Evolutionary conservation across 2,888 invertebrate species (phyloP).

Genomic region (Xestia sexstrigata): DNA sequence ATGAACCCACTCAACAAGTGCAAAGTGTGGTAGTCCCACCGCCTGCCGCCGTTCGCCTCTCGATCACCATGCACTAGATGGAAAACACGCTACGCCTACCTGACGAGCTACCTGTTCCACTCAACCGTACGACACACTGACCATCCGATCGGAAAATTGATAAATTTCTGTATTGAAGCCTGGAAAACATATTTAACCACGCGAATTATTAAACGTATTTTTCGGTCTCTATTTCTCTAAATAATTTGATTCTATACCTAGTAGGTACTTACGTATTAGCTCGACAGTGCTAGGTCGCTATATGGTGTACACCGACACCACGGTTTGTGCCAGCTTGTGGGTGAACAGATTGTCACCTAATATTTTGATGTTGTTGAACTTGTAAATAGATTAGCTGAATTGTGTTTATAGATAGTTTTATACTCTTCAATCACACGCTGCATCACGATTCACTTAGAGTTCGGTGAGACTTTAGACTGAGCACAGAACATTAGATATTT

Average conservation of each 20-base stretch:
- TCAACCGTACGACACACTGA: conserved; percentile 32
- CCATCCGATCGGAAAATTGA: conserved; percentile 33
- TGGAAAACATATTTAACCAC: conserved; percentile 38
- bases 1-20: conserved; percentile 98
- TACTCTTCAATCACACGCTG: conserved; percentile 60
- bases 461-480: conserved; percentile 82
- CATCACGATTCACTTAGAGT: conserved; percentile 65
- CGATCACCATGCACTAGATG: conserved; percentile 42
- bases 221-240: conserved; percentile 55
- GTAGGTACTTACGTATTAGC: conserved; percentile 48
- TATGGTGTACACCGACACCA: conserved; percentile 25
- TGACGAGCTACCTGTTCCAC: conserved; percentile 56
- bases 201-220: conserved; percentile 52
- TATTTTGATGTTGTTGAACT: conserved; percentile 77
- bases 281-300: conserved; percentile 56
- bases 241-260: conserved; percentile 45
- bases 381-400: conserved; percentile 80
- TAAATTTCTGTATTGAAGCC: conserved; percentile 58
- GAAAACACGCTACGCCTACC: conserved; percentile 47
- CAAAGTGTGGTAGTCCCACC: conserved; percentile 94
- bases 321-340: conserved; percentile 50
- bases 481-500: conserved; percentile 70
- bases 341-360: conserved; percentile 69
- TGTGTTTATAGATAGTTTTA: conserved; percentile 69
- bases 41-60: conserved; percentile 29